These are phyloP conservation scores for Rachycentron canadum DNA, from an alignment of 2,797 vertebrate genomes.

Conservation along the genomic window DNA sequence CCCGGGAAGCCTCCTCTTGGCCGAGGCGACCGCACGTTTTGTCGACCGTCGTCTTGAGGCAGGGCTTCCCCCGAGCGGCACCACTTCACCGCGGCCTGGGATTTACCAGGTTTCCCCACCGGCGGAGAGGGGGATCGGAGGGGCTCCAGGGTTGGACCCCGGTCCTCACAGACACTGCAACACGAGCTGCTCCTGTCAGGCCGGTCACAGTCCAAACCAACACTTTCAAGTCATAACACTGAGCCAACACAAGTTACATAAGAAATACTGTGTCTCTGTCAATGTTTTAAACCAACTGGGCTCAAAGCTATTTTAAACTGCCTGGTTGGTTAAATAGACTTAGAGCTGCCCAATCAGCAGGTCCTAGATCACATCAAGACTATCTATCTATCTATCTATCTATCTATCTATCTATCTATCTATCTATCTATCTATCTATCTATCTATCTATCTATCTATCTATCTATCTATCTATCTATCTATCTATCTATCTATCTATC, in stretches of 20 bases:
- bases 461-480: too few relatives aligned
- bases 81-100: constrained; percentile 28
- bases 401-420: not conserved
- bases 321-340: not conserved
- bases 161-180: not conserved
- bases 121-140: constrained; percentile 11
- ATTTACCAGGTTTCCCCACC: constrained; percentile 33
- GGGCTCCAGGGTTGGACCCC: not conserved
- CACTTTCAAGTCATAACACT: not conserved
- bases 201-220: not conserved
- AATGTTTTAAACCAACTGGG: not conserved
- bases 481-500: not conserved
- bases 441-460: too few relatives aligned
- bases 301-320: not conserved
- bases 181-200: not conserved
- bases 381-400: not conserved
- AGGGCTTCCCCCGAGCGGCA: constrained; percentile 45
- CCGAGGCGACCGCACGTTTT: constrained; percentile 36
- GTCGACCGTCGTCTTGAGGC: constrained; percentile 47
- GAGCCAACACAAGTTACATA: not conserved
- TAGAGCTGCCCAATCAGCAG: not conserved
- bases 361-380: too few relatives aligned
- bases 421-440: too few relatives aligned
- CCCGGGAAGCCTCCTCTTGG: constrained; percentile 55
- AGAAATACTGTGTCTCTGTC: not conserved